These are phyloP conservation scores for Oreochromis grahami DNA, from an alignment of 2,797 vertebrate species.

Conservation along the genomic window DNA sequence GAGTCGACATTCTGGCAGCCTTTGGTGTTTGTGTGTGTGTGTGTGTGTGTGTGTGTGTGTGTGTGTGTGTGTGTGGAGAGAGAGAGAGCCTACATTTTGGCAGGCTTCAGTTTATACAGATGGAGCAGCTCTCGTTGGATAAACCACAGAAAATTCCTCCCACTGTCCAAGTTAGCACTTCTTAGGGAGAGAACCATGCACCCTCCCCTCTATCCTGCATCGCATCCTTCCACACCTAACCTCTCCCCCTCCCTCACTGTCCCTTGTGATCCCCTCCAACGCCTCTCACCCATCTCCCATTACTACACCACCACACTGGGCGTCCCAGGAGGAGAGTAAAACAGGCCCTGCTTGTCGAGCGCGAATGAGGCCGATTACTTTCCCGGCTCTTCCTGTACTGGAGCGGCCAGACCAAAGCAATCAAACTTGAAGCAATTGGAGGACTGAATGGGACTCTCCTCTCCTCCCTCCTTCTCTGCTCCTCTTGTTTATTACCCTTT, in stretches of 20 bases:
- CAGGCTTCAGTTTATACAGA: constrained; percentile 95
- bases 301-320: constrained; percentile 33
- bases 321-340: constrained; percentile 37
- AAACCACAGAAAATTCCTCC: constrained; percentile 98
- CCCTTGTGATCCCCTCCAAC: constrained; percentile 37
- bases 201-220: constrained; percentile 31
- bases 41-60: not conserved
- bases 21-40: constrained; percentile 27
- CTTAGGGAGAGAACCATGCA: constrained; percentile 84
- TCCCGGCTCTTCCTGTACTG: constrained; percentile 18
- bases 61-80: constrained; percentile 9
- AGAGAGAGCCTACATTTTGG: constrained; percentile 77
- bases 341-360: constrained; percentile 39
- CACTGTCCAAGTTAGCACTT: constrained; percentile 97
- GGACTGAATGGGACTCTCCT: not conserved
- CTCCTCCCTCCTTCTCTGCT: not conserved
- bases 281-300: constrained; percentile 12
- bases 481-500: not conserved
- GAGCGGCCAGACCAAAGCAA: constrained; percentile 58
- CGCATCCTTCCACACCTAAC: constrained; percentile 51
- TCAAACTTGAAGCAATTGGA: constrained; percentile 35
- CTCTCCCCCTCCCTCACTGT: constrained; percentile 28
- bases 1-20: constrained; percentile 83
- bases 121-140: constrained; percentile 93
- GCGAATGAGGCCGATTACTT: constrained; percentile 11